These are phyloP conservation scores for Triops longicaudatus DNA, from an alignment of 1,140 invertebrate species.

Conservation along the genomic window DNA sequence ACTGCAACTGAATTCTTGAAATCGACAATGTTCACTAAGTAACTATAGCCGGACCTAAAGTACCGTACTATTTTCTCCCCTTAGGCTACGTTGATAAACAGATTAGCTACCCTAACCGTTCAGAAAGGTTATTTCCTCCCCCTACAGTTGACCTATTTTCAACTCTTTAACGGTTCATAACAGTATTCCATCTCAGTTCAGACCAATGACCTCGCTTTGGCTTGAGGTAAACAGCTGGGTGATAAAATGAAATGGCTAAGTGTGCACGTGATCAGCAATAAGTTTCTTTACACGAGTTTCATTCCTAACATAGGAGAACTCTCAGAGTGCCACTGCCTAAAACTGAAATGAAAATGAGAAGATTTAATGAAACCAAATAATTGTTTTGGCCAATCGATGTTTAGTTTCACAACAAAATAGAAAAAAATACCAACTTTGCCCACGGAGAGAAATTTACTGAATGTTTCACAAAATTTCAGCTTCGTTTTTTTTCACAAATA, in stretches of 20 bases:
- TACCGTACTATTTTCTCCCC: neutral
- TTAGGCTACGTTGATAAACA: neutral
- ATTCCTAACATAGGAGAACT: too few species aligned
- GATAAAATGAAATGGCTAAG: too few species aligned
- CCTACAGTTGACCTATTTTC: neutral
- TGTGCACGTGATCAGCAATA: too few species aligned
- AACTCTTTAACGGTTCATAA: neutral
- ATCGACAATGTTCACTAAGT: neutral
- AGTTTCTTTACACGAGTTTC: too few species aligned
- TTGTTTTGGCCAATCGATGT: too few species aligned
- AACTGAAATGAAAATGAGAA: too few species aligned
- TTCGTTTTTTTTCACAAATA: neutral
- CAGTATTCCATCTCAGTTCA: neutral
- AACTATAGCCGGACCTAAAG: neutral
- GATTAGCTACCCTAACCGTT: neutral
- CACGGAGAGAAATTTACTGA: neutral
- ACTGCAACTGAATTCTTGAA: constrained; percentile 4
- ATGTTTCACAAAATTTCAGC: neutral
- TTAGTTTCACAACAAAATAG: neutral
- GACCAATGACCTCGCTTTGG: neutral
- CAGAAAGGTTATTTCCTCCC: neutral
- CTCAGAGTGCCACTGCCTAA: too few species aligned
- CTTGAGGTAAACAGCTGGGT: neutral
- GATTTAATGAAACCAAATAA: too few species aligned
- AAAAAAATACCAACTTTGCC: neutral